Percentiles rank a stretch among this genome's conserved stretches.
Conservation (phyloP, 2,113 vertebrate genomes). For the Lasiurus borealis region DNA sequence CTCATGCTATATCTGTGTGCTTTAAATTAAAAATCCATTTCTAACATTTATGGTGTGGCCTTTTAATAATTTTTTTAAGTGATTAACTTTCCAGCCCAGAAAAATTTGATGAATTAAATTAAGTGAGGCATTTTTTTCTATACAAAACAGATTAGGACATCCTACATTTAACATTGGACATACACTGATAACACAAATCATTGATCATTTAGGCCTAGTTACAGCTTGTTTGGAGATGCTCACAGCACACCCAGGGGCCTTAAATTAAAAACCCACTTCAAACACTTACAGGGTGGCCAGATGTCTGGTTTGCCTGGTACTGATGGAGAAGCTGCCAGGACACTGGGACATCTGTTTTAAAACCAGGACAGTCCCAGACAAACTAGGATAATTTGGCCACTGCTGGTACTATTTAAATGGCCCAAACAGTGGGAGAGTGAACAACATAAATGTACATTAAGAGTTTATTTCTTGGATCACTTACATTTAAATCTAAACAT, state of each 20-base stretch:
- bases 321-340: not conserved
- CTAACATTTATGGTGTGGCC: not conserved
- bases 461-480: not conserved
- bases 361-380: not conserved
- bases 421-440: not conserved
- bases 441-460: not conserved
- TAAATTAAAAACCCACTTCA: not conserved
- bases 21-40: not conserved
- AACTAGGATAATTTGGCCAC: not conserved
- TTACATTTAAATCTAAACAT: slow-evolving; percentile 29
- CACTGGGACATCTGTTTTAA: not conserved
- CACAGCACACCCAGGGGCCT: not conserved
- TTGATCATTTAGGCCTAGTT: not conserved
- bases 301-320: not conserved
- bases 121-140: slow-evolving; percentile 14
- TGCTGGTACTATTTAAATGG: not conserved
- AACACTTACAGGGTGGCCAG: not conserved
- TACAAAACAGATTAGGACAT: slow-evolving; percentile 36
- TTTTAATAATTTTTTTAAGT: slow-evolving; percentile 71
- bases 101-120: slow-evolving; percentile 26
- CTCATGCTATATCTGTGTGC: not conserved
- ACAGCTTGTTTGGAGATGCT: not conserved
- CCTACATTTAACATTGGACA: slow-evolving; percentile 14
- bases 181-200: not conserved
- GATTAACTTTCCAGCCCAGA: slow-evolving; percentile 66